Evolutionary conservation across 2,797 vertebrate genomes (phyloP).

Genomic region (Salmo trutta): DNA sequence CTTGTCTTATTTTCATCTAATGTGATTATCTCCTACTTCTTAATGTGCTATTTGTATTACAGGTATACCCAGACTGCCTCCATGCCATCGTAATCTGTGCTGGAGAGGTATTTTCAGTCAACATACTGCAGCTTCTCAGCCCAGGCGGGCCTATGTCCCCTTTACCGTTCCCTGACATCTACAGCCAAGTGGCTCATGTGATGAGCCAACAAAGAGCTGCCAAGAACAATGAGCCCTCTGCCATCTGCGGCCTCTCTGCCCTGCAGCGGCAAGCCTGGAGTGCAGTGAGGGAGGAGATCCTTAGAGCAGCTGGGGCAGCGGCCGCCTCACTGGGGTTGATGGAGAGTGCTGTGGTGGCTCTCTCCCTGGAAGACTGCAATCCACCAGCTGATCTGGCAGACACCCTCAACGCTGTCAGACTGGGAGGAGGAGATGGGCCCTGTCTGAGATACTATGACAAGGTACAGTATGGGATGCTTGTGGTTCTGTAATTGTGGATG

Average conservation of each 20-base stretch:
- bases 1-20: background rate
- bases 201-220: constrained; percentile 51
- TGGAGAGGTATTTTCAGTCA: constrained; percentile 73
- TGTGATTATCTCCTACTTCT: background rate
- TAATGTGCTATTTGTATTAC: constrained; percentile 9
- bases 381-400: constrained; percentile 69
- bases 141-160: constrained; percentile 54
- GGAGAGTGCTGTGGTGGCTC: constrained; percentile 75
- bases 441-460: constrained; percentile 80
- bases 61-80: constrained; percentile 78
- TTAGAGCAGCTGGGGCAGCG: constrained; percentile 56
- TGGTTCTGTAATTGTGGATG: background rate
- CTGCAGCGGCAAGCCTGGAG: constrained; percentile 74
- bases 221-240: constrained; percentile 50
- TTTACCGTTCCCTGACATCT: constrained; percentile 69
- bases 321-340: constrained; percentile 69
- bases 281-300: constrained; percentile 65
- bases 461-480: constrained; percentile 51
- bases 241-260: constrained; percentile 73
- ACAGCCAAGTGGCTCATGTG: constrained; percentile 66
- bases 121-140: constrained; percentile 65
- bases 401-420: constrained; percentile 71
- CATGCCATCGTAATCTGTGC: constrained; percentile 73
- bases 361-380: constrained; percentile 71
- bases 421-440: constrained; percentile 60